These are phyloP conservation scores for Hirtodrosophila cameraria DNA, from an alignment of 2,888 invertebrate species.

Conservation along the genomic window DNA sequence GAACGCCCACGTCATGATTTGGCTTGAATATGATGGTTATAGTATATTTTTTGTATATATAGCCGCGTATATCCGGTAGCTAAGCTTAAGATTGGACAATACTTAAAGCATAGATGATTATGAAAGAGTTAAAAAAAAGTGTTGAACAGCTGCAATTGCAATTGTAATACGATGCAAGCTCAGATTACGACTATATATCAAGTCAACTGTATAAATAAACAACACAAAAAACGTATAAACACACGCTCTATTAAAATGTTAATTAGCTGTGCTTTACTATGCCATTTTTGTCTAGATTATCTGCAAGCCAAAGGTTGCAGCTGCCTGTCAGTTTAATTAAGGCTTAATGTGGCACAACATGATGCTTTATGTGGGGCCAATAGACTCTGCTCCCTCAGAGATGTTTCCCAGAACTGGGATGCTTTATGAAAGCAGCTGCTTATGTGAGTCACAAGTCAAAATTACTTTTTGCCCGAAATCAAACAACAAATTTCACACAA, in stretches of 20 bases:
- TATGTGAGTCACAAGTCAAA: conserved; percentile 31
- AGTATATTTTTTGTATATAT: too few species aligned
- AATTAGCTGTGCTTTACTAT: conserved; percentile 3
- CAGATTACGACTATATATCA: neutral
- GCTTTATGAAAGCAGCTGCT: neutral
- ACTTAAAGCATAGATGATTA: conserved; percentile 9
- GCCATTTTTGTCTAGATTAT: neutral
- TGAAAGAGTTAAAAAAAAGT: conserved; percentile 11
- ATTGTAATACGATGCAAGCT: neutral
- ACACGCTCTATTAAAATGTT: conserved; percentile 4
- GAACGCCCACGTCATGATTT: conserved; percentile 30
- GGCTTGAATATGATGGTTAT: conserved; percentile 15
- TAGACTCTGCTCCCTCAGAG: too few species aligned
- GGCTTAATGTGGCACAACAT: conserved; percentile 7
- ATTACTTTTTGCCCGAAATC: conserved; percentile 34
- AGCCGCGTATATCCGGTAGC: conserved; percentile 38
- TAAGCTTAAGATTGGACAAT: conserved; percentile 56
- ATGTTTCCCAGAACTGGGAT: neutral
- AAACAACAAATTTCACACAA: conserved; percentile 44
- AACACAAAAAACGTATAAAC: neutral
- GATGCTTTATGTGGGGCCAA: neutral
- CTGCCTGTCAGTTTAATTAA: conserved; percentile 7
- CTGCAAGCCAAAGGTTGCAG: conserved; percentile 1
- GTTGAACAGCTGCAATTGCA: conserved; percentile 23
- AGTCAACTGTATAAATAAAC: neutral